phyloP scores from a whole-genome alignment of 1,140 invertebrate genomes.

The Papilio helenus region DNA sequence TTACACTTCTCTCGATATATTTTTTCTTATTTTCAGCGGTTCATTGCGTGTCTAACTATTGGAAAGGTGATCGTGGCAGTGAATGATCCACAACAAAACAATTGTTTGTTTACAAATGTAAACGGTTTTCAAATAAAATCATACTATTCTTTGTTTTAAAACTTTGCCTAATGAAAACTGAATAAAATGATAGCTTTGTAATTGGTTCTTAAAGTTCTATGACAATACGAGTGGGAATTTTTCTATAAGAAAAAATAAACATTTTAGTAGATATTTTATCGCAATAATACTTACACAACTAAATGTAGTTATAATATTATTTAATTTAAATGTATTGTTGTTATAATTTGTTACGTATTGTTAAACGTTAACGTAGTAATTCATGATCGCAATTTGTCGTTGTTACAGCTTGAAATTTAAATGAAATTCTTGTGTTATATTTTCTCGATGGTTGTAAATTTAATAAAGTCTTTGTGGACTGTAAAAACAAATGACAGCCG shows the following conservation, averaged over 20 bases:
- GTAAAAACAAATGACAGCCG: too few relatives aligned
- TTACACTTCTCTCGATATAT: slow-evolving; percentile 30
- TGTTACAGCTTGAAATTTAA: too few relatives aligned
- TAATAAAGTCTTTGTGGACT: too few relatives aligned
- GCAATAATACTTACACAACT: neutral
- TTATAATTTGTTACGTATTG: slow-evolving; percentile 3
- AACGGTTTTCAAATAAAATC: neutral
- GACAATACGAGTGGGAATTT: neutral
- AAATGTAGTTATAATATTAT: slow-evolving; percentile 10
- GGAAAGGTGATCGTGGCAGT: slow-evolving; percentile 28
- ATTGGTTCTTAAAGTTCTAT: neutral
- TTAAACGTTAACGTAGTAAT: neutral
- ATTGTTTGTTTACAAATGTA: neutral
- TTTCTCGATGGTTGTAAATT: too few relatives aligned
- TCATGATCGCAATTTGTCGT: neutral
- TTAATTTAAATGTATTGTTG: slow-evolving; percentile 10
- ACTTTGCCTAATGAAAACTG: too few relatives aligned
- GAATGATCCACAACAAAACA: slow-evolving; percentile 11
- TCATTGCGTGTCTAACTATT: slow-evolving; percentile 18
- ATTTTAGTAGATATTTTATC: neutral
- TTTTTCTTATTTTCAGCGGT: slow-evolving; percentile 33
- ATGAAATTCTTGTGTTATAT: neutral
- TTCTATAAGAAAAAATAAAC: neutral
- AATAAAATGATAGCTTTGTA: too few relatives aligned
- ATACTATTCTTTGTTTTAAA: too few relatives aligned